Conservation (phyloP, 2,113 vertebrate genomes). For the Lepus americanus region DNA sequence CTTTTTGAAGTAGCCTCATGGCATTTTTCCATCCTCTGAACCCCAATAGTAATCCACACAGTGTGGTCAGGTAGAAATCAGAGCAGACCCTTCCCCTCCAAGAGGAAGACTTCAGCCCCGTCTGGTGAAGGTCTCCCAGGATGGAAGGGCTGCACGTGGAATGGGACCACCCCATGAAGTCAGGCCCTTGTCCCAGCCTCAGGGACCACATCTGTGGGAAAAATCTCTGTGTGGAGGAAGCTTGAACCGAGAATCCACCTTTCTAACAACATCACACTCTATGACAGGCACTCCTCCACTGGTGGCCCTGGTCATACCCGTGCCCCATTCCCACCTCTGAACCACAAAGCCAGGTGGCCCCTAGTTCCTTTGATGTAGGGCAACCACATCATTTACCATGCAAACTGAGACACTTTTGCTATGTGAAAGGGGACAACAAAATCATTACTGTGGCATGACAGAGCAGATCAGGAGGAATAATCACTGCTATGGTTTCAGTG, state of each 20-base stretch:
- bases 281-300: too few relatives aligned
- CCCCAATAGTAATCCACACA: background rate
- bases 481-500: background rate
- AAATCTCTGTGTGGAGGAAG: background rate
- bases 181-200: background rate
- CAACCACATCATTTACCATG: background rate
- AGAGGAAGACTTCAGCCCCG: background rate
- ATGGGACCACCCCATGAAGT: background rate
- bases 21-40: background rate
- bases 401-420: background rate
- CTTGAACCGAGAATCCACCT: background rate
- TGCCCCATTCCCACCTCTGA: background rate
- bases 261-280: background rate
- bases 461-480: background rate
- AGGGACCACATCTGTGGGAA: background rate
- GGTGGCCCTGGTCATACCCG: too few relatives aligned
- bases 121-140: background rate
- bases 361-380: background rate
- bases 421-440: background rate
- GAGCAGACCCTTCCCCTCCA: background rate
- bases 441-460: background rate
- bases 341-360: background rate
- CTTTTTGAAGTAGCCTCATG: too few relatives aligned
- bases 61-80: background rate
- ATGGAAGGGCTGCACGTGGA: rapidly evolving